phyloP scores from a whole-genome alignment of 2,113 vertebrate species.

The Cyanocitta stelleri region DNA sequence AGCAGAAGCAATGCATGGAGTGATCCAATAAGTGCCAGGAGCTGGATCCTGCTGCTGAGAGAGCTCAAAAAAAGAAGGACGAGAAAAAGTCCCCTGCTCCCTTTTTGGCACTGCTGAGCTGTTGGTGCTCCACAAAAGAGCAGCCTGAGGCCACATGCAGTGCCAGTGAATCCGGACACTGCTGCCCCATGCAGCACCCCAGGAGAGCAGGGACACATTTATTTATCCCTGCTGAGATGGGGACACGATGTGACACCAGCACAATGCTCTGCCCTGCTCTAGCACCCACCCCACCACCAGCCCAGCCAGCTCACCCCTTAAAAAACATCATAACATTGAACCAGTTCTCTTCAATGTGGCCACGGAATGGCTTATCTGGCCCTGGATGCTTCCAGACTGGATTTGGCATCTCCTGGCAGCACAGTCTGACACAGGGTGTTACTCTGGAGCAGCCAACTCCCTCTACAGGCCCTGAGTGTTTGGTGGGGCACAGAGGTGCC shows the following conservation, averaged over 20 bases:
- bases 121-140: background rate
- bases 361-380: background rate
- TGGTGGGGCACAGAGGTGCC: background rate
- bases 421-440: background rate
- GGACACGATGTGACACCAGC: background rate
- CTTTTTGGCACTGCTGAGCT: background rate
- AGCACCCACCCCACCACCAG: rapidly evolving
- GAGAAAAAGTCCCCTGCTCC: rapidly evolving
- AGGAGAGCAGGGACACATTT: rapidly evolving
- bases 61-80: background rate
- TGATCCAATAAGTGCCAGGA: background rate
- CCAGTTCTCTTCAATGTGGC: background rate
- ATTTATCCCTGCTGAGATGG: background rate
- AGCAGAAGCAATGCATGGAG: background rate
- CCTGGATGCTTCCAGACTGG: background rate
- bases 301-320: background rate
- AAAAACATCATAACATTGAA: background rate
- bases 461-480: background rate
- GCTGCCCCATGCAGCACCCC: background rate
- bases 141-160: background rate
- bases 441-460: background rate
- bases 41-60: background rate
- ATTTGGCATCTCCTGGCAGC: background rate
- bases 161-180: rapidly evolving
- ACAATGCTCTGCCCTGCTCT: background rate